phyloP scores from a whole-genome alignment of 2,888 invertebrate genomes.

The Nomada fucata region DNA sequence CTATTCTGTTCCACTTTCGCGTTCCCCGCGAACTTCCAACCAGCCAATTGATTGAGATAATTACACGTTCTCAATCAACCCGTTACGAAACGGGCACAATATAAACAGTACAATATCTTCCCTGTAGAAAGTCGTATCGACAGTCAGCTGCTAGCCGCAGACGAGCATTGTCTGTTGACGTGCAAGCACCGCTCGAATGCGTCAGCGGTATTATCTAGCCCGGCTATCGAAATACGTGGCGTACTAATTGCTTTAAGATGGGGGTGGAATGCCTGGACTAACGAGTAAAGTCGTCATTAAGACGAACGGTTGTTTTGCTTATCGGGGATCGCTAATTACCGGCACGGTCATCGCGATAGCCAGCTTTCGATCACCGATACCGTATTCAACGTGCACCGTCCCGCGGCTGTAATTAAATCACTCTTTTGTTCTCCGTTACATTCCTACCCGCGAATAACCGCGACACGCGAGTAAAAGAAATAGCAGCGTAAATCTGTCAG shows the following conservation, averaged over 20 bases:
- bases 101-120: not conserved
- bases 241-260: constrained; percentile 65
- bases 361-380: constrained; percentile 49
- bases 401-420: constrained; percentile 63
- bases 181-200: constrained; percentile 15
- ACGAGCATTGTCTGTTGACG: constrained; percentile 14
- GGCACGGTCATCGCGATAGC: constrained; percentile 52
- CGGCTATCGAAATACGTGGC: constrained; percentile 54
- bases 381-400: constrained; percentile 45
- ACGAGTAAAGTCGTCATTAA: constrained; percentile 67
- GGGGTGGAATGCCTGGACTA: constrained; percentile 57
- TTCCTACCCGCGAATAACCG: constrained; percentile 6
- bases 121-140: constrained; percentile 5
- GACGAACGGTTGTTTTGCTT: constrained; percentile 61
- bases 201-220: constrained; percentile 44
- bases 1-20: not conserved
- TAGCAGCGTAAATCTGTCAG: constrained; percentile 63
- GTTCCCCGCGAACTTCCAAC: not conserved
- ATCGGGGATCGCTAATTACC: constrained; percentile 62
- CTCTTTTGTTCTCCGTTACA: constrained; percentile 56
- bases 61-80: constrained; percentile 11
- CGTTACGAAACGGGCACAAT: constrained; percentile 6
- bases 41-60: not conserved
- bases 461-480: not conserved
- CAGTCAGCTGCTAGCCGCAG: not conserved